Base-by-base conservation (phyloP, 2,888 invertebrate genomes). In the Drosophila meridiana region DNA sequence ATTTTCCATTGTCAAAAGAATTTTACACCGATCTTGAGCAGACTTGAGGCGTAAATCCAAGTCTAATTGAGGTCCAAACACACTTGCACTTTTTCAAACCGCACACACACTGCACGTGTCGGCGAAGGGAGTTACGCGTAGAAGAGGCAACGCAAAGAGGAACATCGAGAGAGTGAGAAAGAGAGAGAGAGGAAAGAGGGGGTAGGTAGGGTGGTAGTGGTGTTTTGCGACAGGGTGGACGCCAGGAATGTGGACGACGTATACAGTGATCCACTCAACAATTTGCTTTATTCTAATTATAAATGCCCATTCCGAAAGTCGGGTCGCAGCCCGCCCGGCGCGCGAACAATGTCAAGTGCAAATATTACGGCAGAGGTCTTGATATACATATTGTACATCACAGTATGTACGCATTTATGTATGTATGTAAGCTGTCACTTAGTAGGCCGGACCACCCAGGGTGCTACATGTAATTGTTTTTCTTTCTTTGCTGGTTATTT, bases 271-370 rank as follows among this genome's bases (percentile, higher is more conserved):
- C 72, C 72, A 75, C 78, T 76, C 71, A 69, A 81, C 67, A 56
- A 56, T 65, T 78, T 75, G 56, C 73, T 85, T 87, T 82, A 80
- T 86, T 85, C 83, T 88, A 88, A 85, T 85, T 88, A 83, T 65
- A 73, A 52, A 64, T 71, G 45, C 79, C 69, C 78, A 76, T 60
- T 65, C 69, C 67, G 58, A 45, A 50, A 43, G 11, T 20, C 47
- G 47, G 66, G 34, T 38, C 66, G 42, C 14, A 28, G 75, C 60
- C 74, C 85, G 71, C 85, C 87, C 79, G 78, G 45, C 58, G 86
- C 40, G 73, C 56, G 57, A 67, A 65, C 76, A 73, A 86, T 78
- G 85, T 86, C 85, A 85, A 85, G 88, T 82, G 88, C 88, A 85
- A 88, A 88, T 71, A 77, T 80, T 72, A 68, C 50, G 60, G 68